Conservation (phyloP, 2,113 vertebrate genomes). For the Burhinus bistriatus region DNA sequence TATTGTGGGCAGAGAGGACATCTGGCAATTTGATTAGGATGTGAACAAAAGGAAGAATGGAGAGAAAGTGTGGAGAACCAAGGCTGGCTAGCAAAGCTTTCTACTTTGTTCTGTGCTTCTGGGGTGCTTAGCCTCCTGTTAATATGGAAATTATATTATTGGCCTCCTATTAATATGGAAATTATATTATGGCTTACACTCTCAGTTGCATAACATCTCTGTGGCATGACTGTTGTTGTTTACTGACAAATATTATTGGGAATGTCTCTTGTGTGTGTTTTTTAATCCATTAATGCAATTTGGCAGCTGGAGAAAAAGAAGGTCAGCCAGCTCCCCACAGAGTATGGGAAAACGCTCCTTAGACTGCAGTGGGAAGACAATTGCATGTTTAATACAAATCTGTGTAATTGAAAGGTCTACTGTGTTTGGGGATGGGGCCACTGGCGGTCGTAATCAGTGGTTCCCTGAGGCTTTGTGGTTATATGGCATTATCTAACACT, state of each 20-base stretch:
- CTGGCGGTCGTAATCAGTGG: neutral
- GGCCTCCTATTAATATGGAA: neutral
- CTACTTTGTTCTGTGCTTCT: neutral
- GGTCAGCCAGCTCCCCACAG: neutral
- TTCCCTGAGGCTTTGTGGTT: conserved; percentile 1
- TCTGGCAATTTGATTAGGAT: neutral
- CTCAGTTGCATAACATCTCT: neutral
- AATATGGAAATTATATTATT: neutral
- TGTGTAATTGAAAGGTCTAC: neutral
- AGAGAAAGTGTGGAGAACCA: neutral
- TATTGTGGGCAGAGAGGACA: neutral
- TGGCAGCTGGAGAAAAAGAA: neutral
- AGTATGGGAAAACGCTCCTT: neutral
- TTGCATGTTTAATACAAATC: neutral
- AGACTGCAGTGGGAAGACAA: neutral
- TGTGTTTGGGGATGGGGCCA: neutral
- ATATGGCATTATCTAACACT: neutral
- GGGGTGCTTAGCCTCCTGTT: neutral
- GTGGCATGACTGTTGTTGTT: neutral
- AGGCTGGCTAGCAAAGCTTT: neutral
- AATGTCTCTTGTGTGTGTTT: neutral
- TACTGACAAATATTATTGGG: neutral
- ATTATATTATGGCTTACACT: neutral
- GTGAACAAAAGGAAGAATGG: neutral
- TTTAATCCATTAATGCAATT: neutral